Base-by-base conservation (phyloP, 2,888 invertebrate genomes). In the Conus canariensis region DNA sequence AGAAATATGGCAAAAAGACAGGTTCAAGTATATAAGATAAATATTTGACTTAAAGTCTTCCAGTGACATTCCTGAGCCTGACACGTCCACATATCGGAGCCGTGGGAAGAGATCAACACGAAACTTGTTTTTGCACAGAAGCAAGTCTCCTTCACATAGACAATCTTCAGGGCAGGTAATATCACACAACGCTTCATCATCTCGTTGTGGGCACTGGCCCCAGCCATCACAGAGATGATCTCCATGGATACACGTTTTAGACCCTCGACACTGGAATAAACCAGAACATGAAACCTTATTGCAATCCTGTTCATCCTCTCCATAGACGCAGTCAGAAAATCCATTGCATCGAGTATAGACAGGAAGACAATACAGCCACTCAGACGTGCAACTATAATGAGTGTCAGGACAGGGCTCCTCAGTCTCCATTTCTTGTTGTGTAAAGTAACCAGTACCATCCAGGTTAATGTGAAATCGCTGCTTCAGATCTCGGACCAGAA, bases 221-320 rank as follows among this genome's bases (percentile, higher is more conserved):
- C 80, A 80, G 80, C 80, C 80, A 80, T 80, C 80, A 80, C 80
- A 80, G 10, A 80, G 80, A 80, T 80, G 80, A 80, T 80, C 80
- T 80, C 80, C 45, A 19, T 80, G 80, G 16, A 80, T 14, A 45
- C 80, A 80, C 0, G 45, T 45, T 45, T 9, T 80, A 12, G 80
- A 80, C 0, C 30, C 14, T 80, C 10, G 80, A 80, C 80, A 80
- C 8, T 14, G 30, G 80, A 45, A 80, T 6, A 80, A 80, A 14
- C 30, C 80, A 80, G 80, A 22, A 80, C 80, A 80, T 45, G 80
- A 2, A 6, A 45, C 19, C 9, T 45, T 80, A 12, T 10, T 16
- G 45, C 80, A 80, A 45, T 45, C 80, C 80, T n/a, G 80, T 80
- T 80, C 80, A 19, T 80, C 80, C 14, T 80, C 80, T 14, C 80